Conservation (phyloP, 2,113 vertebrate species). For the Neodontobutis hainanensis region DNA sequence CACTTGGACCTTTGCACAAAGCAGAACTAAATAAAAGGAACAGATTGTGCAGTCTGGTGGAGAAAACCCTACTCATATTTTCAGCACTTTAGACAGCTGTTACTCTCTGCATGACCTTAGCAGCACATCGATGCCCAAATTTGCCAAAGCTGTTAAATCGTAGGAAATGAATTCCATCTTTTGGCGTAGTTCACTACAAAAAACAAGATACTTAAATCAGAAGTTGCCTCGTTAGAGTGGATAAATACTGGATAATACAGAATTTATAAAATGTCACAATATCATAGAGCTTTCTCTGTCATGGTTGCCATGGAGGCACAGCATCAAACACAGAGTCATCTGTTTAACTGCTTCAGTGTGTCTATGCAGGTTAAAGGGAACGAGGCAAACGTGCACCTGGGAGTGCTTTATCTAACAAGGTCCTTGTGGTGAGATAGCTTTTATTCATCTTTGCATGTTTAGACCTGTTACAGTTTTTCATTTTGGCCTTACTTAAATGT, state of each 20-base stretch:
- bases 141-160: constrained; percentile 10
- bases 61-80: constrained; percentile 24
- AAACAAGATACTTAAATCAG: background rate
- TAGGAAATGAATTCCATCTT: background rate
- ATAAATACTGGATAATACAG: too few relatives aligned
- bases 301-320: background rate
- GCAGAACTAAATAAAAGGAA: constrained; percentile 28
- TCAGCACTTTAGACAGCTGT: constrained; percentile 38
- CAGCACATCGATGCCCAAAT: constrained; percentile 6
- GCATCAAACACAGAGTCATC: constrained; percentile 9
- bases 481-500: too few relatives aligned
- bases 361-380: constrained; percentile 18
- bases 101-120: constrained; percentile 17
- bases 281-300: constrained; percentile 2
- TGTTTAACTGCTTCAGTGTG: constrained; percentile 28
- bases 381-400: background rate
- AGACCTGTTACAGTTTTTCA: too few relatives aligned
- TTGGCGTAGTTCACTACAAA: background rate
- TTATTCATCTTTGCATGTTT: too few relatives aligned
- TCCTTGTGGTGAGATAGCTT: background rate
- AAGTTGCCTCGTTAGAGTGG: too few relatives aligned
- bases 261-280: constrained; percentile 6
- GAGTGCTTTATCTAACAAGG: constrained; percentile 25
- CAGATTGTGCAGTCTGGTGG: constrained; percentile 30
- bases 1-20: constrained; percentile 7